Conservation (phyloP, 92 coral and sea anemone genomes). For the Palythoa heliodiscus region DNA sequence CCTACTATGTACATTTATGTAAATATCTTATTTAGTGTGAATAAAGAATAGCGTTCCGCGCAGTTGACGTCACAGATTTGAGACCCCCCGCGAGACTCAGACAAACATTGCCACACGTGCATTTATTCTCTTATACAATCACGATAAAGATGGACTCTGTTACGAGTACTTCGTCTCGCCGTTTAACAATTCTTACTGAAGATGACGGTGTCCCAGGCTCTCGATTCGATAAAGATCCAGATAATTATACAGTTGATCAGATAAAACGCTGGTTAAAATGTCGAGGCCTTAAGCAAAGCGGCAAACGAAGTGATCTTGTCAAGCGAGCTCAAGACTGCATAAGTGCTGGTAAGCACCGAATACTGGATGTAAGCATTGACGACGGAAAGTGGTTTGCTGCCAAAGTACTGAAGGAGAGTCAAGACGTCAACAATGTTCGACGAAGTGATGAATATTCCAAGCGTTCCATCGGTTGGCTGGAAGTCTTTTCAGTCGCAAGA, state of each 20-base stretch:
- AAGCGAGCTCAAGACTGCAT: slow-evolving; percentile 31
- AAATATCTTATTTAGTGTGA: no score
- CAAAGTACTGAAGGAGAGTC: slow-evolving; percentile 25
- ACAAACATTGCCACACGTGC: slow-evolving; percentile 5
- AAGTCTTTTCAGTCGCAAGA: slow-evolving; percentile 24
- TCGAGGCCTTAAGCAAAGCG: slow-evolving; percentile 7
- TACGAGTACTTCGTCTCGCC: not conserved
- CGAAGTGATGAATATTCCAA: not conserved
- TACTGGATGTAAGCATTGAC: slow-evolving; percentile 22
- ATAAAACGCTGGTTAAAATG: not conserved
- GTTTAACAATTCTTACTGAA: slow-evolving; percentile 2
- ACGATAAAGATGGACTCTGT: not conserved
- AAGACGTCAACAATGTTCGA: not conserved
- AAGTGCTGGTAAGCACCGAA: slow-evolving; percentile 15
- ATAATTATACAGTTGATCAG: not conserved
- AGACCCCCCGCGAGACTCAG: not conserved
- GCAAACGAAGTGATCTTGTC: slow-evolving; percentile 26
- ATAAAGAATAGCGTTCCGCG: not conserved
- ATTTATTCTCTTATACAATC: no score
- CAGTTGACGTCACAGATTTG: slow-evolving; percentile 2
- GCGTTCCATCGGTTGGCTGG: slow-evolving; percentile 11
- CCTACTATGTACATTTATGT: no score
- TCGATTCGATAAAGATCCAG: not conserved
- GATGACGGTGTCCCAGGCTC: slow-evolving; percentile 9
- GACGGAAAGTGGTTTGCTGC: not conserved